Base-by-base conservation (phyloP, 2,888 invertebrate species). In the Ligdia adustata region DNA sequence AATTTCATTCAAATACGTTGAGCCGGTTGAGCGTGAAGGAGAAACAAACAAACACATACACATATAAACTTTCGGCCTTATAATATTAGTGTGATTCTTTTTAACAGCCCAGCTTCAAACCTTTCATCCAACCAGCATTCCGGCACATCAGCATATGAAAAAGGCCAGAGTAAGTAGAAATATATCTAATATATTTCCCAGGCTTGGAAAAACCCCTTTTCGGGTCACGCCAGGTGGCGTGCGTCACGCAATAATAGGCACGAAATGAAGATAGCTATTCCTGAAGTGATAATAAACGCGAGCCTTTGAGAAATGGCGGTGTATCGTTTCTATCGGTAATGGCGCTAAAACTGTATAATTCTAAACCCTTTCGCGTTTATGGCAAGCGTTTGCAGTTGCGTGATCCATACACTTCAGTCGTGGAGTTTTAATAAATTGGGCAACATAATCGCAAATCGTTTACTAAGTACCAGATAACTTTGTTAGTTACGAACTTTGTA, bases 201-300 rank as follows among this genome's bases (percentile, higher is more conserved):
- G 12, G 46, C 35, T 31, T 16, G 42, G 37, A 27, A 49, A 37
- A 50, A 55, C 27, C n/a, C n/a, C 31, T 49, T 53, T 49, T 51
- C 29, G 33, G 43, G 37, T 42, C 79, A 80, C 72, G 77, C 72
- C 47, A 78, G 37, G 43, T 82, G 16, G 72, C 82, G 81, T 81
- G 82, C 28, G 24, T 52, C 82, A 82, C 81, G 82, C 78, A 61
- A 75, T 56, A 45, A 53, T 28, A 29, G 24, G 55, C 57, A 56
- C 49, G 53, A 57, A 72, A 74, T 72, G 72, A 64, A 75, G 73
- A 79, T 73, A 67, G 64, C 57, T 62, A 57, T 49, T 62, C 60
- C 57, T 39, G 56, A 58, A 52, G 64, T 75, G 76, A 77, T 77
- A 75, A 73, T 65, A 64, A 61, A 57, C 57, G 64, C 63, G 62